Conservation (phyloP, 2,797 vertebrate genomes). For the Propithecus perrieri region DNA sequence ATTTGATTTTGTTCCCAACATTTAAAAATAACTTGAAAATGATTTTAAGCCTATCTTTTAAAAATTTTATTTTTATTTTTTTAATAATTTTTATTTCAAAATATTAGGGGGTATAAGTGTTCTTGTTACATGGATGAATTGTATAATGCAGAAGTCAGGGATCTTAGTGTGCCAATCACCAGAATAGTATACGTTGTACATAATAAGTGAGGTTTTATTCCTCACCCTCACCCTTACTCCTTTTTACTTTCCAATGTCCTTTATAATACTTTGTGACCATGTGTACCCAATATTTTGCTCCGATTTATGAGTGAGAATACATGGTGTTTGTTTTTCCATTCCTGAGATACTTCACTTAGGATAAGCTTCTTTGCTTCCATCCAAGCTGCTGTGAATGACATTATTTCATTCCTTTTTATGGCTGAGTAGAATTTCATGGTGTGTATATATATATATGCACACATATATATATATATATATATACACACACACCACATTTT, state of each 20-base stretch:
- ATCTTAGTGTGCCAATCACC: background rate
- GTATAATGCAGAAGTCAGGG: background rate
- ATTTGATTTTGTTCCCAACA: background rate
- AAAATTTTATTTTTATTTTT: background rate
- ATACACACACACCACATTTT: no score
- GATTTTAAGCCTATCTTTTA: background rate
- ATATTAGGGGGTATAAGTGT: background rate
- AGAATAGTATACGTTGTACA: background rate
- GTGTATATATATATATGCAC: no score
- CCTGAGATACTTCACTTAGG: background rate
- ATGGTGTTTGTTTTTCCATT: background rate
- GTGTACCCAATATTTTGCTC: background rate
- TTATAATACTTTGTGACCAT: background rate
- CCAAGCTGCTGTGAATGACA: background rate
- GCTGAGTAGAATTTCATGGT: no score
- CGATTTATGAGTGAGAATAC: background rate
- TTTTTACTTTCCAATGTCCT: background rate
- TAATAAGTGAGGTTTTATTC: background rate
- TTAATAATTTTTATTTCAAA: background rate
- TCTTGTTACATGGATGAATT: background rate
- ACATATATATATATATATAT: no score
- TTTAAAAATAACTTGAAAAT: constrained; percentile 1
- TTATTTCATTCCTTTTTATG: background rate
- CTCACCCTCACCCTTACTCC: background rate
- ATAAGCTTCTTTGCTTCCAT: background rate